Base-by-base conservation (phyloP, 2,113 vertebrate species). In the Tupaia tana region DNA sequence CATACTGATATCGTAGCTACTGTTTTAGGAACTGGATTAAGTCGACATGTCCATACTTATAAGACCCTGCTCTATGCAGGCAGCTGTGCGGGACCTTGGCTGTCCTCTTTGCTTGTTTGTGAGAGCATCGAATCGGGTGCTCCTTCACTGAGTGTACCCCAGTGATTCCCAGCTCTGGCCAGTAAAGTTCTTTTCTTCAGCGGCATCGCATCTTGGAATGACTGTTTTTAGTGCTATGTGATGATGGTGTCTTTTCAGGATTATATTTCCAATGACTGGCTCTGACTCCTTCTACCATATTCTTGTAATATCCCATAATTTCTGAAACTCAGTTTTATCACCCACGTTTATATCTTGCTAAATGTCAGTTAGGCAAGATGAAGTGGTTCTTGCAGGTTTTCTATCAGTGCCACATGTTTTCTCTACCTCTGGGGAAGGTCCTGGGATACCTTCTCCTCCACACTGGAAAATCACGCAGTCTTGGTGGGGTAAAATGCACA, bases 241-340 rank as follows among this genome's bases (percentile, higher is more conserved):
- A 1, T 34, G 7, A 20, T 34, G 13, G 16, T 22, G 52, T 89
- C 0, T 86, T 93, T 86, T 66, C n/a, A 86, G 25, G 43, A 13
- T 52, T 52, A 27, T 22, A 3, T 58, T 63, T 73, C 18, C 61
- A 18, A 2, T 84, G 71, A 69, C 18, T 66, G 64, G 89, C 64
- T 20, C 27, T 88, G 56, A 61, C 20, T 43, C 9, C 22, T 58
- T 88, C 20, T 73, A 81, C 89, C 54, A n/a, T 22, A 56, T 25
- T 27, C 4, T 89, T 88, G 43, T 22, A 15, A 31, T 70, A 77
- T 70, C 25, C 91, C 27, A 87, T 74, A 80, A 70, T 25, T 82
- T 94, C 19, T 43, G 20, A 86, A 91, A 78, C 54, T 88, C 7
- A 22, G 58, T 94, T 92, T 82, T 90, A 31, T 83, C 13, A 22